Evolutionary conservation across 2,888 invertebrate species (phyloP).

Genomic region (Ecliptopera silaceata): DNA sequence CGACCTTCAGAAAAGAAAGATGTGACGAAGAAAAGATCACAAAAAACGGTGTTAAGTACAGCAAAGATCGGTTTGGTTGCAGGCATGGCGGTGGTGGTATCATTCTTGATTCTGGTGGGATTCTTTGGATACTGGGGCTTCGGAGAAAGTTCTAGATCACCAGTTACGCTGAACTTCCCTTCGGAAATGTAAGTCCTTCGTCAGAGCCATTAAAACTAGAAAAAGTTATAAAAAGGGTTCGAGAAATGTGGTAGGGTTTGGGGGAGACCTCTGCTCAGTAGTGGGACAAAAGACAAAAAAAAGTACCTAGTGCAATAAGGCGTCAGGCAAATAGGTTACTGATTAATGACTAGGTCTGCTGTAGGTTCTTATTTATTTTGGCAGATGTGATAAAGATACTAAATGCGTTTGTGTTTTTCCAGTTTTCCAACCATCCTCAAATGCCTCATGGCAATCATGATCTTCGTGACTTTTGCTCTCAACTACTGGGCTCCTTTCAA

Average conservation of each 20-base stretch:
- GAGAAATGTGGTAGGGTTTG: too few species aligned
- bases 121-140: conserved; percentile 79
- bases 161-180: conserved; percentile 73
- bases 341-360: too few species aligned
- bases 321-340: too few species aligned
- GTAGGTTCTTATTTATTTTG: too few species aligned
- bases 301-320: too few species aligned
- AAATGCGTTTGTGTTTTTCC: conserved; percentile 25
- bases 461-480: conserved; percentile 72
- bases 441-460: conserved; percentile 71
- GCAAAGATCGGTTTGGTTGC: conserved; percentile 33
- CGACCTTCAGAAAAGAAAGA: too few species aligned
- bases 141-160: conserved; percentile 60
- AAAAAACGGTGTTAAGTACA: too few species aligned
- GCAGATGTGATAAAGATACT: too few species aligned
- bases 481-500: conserved; percentile 79
- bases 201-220: neutral
- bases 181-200: conserved; percentile 56
- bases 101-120: conserved; percentile 65
- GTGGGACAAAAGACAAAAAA: too few species aligned
- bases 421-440: conserved; percentile 72
- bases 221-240: too few species aligned
- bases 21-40: too few species aligned
- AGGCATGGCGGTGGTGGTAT: conserved; percentile 70
- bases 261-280: too few species aligned